Percentiles rank a stretch among this genome's conserved stretches.
Evolutionary conservation across 2,113 vertebrate species (phyloP).

Genomic region (Chlamydotis undulata): DNA sequence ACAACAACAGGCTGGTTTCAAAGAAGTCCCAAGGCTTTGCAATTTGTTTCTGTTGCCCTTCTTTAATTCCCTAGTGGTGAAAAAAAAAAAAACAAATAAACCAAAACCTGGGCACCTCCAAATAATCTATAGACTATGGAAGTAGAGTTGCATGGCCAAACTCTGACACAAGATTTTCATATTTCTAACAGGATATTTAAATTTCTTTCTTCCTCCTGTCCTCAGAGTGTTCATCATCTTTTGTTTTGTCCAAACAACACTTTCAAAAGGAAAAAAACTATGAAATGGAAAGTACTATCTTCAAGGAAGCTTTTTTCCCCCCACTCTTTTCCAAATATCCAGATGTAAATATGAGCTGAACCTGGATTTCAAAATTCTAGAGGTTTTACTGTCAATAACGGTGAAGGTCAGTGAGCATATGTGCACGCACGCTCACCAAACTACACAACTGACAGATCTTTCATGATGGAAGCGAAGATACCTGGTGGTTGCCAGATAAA

Average conservation of each 20-base stretch:
- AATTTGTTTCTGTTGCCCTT: not conserved
- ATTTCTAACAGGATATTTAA: not conserved
- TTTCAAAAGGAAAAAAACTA: not conserved
- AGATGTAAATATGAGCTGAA: not conserved
- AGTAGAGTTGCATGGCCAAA: accelerated
- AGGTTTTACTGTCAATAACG: not conserved
- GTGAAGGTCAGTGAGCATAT: not conserved
- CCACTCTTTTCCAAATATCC: not conserved
- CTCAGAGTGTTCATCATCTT: not conserved
- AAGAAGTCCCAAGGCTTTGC: not conserved
- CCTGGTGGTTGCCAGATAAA: not conserved
- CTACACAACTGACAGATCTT: not conserved
- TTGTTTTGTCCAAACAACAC: not conserved
- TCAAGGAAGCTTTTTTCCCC: not conserved
- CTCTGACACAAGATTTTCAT: not conserved
- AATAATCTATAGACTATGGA: not conserved
- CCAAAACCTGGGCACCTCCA: not conserved
- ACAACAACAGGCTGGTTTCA: not conserved
- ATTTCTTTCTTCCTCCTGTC: not conserved
- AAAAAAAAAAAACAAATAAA: not conserved
- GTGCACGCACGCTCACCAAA: not conserved
- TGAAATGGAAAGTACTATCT: not conserved
- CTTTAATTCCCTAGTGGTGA: not conserved
- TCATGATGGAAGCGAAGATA: not conserved
- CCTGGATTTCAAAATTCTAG: not conserved